Evolutionary conservation across 1,140 invertebrate species (phyloP).

Genomic region (Drosophila orosa): DNA sequence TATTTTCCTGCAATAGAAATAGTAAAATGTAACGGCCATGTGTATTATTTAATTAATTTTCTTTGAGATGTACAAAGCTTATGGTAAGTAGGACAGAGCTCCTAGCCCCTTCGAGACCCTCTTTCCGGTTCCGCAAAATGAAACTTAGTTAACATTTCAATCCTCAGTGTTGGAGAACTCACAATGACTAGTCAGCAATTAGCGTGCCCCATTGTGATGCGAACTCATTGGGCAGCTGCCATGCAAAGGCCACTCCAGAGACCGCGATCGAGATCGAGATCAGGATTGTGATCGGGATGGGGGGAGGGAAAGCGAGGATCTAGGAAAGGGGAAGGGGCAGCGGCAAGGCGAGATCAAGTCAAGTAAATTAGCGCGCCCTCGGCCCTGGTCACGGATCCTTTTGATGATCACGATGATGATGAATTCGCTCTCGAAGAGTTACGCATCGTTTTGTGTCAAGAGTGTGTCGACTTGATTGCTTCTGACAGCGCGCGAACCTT

Average conservation of each 20-base stretch:
- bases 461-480: conserved; percentile 80
- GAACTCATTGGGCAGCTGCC: conserved; percentile 56
- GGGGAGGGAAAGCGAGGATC: not conserved
- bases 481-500: conserved; percentile 78
- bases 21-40: not conserved
- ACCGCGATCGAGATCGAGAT: conserved; percentile 47
- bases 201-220: conserved; percentile 60
- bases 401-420: conserved; percentile 62
- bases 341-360: conserved; percentile 37
- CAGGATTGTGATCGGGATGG: conserved; percentile 26
- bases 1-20: too few species aligned
- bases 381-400: conserved; percentile 70
- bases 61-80: not conserved
- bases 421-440: conserved; percentile 77
- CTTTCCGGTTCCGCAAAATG: not conserved
- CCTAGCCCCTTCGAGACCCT: not conserved
- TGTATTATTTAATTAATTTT: not conserved
- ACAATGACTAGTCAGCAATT: conserved; percentile 80
- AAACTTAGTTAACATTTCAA: conserved; percentile 45
- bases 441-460: conserved; percentile 81
- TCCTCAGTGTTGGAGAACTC: conserved; percentile 21
- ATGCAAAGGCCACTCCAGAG: conserved; percentile 38
- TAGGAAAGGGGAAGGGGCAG: not conserved
- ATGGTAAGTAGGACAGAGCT: not conserved
- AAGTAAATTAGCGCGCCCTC: conserved; percentile 70